Base-by-base conservation (phyloP, 2,888 invertebrate genomes). In the Heliconius cydno region DNA sequence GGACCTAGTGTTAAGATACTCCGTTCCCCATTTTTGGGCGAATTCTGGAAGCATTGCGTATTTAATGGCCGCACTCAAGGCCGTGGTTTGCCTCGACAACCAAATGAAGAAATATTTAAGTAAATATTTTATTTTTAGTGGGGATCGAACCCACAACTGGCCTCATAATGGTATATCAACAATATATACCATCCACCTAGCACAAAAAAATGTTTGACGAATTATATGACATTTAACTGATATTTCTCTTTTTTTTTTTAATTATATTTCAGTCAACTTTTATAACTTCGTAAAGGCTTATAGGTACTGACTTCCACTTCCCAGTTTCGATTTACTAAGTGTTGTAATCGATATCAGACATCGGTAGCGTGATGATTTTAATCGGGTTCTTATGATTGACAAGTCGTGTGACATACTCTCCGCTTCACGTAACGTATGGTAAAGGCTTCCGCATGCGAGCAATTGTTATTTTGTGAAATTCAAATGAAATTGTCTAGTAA, bases 351-450 rank as follows among this genome's bases (percentile, higher is more conserved):
- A 74, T 82, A 83, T 84, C 81, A 82, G 82, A 86, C 85, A 83
- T 84, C 80, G 78, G 67, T 79, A 80, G 83, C 85, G 83, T 86
- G 85, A 85, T 84, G 85, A 83, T 83, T 85, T 86, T 85, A 84
- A 86, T 84, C 84, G 83, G 83, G 82, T 76, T 76, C 83, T 85
- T 87, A 86, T 91, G 91, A 93, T 92, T 91, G 92, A 91, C 90
- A 90, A 89, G 87, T 88, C 85, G 87, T 87, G 87, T 92, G 93
- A 89, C 93, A 92, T 89, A 92, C 92, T 93, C 92, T 82, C 12
- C 12, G 92, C 91, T 92, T 92, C 76, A 46, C 65, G 80, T 82
- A 77, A 80, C 78, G 70, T 80, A 82, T 78, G 41, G 68, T 79
- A 79, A 76, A 81, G 82, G 82, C 76, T 79, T 81, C 79, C 82